Evolutionary conservation across 2,113 vertebrate species (phyloP), one percentile per base, ranked within the genome.

Genomic region (Misgurnus mizolepis): DNA sequence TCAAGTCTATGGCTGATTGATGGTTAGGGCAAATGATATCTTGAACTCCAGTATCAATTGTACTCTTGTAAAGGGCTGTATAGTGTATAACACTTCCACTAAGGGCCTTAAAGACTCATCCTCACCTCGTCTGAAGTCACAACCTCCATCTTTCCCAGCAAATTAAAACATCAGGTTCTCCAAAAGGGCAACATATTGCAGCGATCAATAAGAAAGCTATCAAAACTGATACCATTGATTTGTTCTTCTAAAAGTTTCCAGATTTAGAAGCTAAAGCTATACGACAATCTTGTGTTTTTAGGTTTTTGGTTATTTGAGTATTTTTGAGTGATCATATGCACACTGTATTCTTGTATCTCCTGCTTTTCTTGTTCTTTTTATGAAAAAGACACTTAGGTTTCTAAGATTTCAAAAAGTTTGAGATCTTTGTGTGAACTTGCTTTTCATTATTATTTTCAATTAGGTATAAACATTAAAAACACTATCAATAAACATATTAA

Each of bases 161-260:
- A 76, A 66, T 27, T 7, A 83, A 55, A 14, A 65, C 61, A 65
- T 67, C 61, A 66, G 65, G 11, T 66, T 56, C 61, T 39, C 76
- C 27, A 47, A 75, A 50, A 39, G 53, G 66, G 53, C 58, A 50
- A 39, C 41, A 66, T 69, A 49, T 49, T 67, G 11, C 34, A 60
- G 47, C 55, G 71, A 76, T 80, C 73, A 15, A 67, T 80, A 22
- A 47, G 10, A 18, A 47, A 78, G 43, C 76, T 55, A 60, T 43
- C 62, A 67, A 55, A 73, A 61, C 50, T 27, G 70, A 81, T 74
- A 55, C 34, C 41, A 73, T 78, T 74, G 74, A 80, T 67, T 50
- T 17, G 67, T 67, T 17, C 62, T 67, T 15, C 18, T n/a, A 76
- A 64, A n/a, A 49, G 34, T n/a, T n/a, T 40, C 50, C 12, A 18